phyloP scores from a whole-genome alignment of 1,140 invertebrate genomes.

The Paramacrobiotus metropolitanus region DNA sequence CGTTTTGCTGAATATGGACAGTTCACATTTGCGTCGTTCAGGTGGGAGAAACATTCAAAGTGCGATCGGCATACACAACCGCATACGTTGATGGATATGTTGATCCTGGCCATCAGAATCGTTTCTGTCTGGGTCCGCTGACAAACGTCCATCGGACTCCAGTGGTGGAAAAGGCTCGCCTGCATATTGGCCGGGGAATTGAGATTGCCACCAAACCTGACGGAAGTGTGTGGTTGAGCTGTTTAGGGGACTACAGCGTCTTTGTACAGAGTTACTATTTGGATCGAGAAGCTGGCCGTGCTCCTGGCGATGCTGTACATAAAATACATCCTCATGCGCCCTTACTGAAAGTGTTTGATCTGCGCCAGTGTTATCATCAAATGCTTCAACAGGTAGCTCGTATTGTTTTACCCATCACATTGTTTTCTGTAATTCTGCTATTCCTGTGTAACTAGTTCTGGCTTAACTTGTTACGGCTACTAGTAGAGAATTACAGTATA shows the following conservation, averaged over 20 bases:
- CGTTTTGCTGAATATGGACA: too few relatives aligned
- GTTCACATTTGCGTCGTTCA: too few relatives aligned
- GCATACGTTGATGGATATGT: constrained; percentile 97
- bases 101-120: constrained; percentile 43
- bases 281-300: constrained; percentile 79
- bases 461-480: too few relatives aligned
- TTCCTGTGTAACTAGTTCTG: too few relatives aligned
- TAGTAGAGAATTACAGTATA: too few relatives aligned
- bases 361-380: constrained; percentile 80
- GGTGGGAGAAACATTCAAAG: constrained; percentile 96
- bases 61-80: constrained; percentile 68
- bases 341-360: constrained; percentile 50
- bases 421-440: too few relatives aligned
- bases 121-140: constrained; percentile 89
- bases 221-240: constrained; percentile 88
- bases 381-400: constrained; percentile 90
- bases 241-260: constrained; percentile 45
- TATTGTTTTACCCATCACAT: too few relatives aligned
- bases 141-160: constrained; percentile 88
- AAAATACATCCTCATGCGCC: constrained; percentile 67
- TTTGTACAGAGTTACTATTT: constrained; percentile 97
- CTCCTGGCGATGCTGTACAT: constrained; percentile 90
- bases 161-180: background rate
- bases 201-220: constrained; percentile 73
- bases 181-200: constrained; percentile 35